phyloP scores from a whole-genome alignment of 2,113 vertebrate species.

The Nothocercus nigrocapillus region DNA sequence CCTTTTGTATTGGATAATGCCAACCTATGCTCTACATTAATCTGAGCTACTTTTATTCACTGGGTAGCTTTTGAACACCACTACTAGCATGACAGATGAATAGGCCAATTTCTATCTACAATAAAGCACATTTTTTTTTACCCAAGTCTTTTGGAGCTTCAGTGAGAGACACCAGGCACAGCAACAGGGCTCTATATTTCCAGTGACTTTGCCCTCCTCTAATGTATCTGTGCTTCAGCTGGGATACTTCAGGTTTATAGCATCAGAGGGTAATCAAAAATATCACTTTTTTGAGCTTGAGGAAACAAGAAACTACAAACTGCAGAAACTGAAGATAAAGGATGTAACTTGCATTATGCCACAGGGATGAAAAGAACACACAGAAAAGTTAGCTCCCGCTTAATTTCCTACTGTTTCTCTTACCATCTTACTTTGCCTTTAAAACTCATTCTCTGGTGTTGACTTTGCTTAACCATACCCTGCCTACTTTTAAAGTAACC shows the following conservation, averaged over 20 bases:
- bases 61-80: not conserved
- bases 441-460: not conserved
- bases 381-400: not conserved
- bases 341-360: not conserved
- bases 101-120: not conserved
- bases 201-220: not conserved
- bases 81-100: rapidly evolving
- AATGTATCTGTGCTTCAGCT: not conserved
- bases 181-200: not conserved
- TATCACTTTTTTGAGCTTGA: not conserved
- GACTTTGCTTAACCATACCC: not conserved
- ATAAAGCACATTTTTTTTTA: not conserved
- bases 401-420: not conserved
- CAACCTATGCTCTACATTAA: not conserved
- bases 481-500: not conserved
- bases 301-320: not conserved
- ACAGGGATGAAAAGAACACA: not conserved
- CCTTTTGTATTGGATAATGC: not conserved
- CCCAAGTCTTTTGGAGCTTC: not conserved
- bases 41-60: not conserved
- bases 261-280: not conserved
- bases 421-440: not conserved
- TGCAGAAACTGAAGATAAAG: not conserved
- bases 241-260: not conserved
- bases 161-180: not conserved